Conservation (phyloP, 2,113 vertebrate species). For the Engystomops pustulosus region DNA sequence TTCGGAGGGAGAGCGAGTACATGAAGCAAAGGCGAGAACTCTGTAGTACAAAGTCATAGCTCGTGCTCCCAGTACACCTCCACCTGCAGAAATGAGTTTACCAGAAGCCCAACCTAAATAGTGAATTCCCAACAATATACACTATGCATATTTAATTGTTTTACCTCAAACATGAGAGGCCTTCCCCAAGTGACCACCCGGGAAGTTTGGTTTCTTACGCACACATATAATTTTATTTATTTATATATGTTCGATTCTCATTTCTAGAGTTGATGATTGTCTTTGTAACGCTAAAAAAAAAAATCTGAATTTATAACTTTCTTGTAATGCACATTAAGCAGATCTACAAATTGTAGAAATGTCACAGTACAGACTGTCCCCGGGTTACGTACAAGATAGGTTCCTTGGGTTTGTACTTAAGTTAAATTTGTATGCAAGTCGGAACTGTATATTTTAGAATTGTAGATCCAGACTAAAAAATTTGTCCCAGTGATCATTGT, state of each 20-base stretch:
- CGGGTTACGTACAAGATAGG: too few species aligned
- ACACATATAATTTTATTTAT: background rate
- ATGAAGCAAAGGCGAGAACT: slow-evolving; percentile 31
- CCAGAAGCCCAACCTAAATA: background rate
- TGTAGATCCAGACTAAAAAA: too few species aligned
- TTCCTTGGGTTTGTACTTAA: too few species aligned
- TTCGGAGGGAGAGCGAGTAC: slow-evolving; percentile 17
- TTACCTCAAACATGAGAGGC: background rate
- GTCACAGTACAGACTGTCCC: too few species aligned
- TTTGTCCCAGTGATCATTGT: too few species aligned
- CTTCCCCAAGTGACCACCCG: background rate
- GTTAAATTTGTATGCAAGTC: too few species aligned
- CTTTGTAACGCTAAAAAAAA: background rate
- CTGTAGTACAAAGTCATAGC: slow-evolving; percentile 37
- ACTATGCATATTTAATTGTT: slow-evolving; percentile 20
- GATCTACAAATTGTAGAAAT: too few species aligned
- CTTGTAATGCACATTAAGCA: too few species aligned
- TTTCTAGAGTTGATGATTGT: background rate
- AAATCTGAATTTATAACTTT: too few species aligned
- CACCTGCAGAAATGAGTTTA: background rate
- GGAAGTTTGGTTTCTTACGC: background rate
- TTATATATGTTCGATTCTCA: too few species aligned
- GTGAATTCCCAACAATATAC: slow-evolving; percentile 4
- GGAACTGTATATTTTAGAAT: too few species aligned
- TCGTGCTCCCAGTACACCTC: slow-evolving; percentile 21